These are phyloP conservation scores for Australoheros facetus DNA, from an alignment of 2,797 vertebrate species.

Conservation along the genomic window DNA sequence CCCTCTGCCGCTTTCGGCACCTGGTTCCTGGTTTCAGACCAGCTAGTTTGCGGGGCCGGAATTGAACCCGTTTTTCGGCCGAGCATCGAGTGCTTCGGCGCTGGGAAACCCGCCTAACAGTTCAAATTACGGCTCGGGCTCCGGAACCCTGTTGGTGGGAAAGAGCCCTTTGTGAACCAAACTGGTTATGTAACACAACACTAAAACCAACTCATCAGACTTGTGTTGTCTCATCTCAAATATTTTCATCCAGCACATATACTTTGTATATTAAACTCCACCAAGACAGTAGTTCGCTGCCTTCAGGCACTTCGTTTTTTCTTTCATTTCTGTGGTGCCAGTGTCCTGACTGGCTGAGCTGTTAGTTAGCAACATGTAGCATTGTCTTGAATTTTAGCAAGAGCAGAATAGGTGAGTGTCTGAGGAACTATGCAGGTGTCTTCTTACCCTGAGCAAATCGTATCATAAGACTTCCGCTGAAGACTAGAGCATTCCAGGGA, in stretches of 20 bases:
- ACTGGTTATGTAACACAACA: background rate
- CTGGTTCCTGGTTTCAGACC: no score
- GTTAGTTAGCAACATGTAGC: background rate
- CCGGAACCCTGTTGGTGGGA: no score
- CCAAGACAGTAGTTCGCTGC: accelerated
- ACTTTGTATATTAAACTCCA: background rate
- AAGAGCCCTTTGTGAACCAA: background rate
- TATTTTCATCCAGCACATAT: accelerated
- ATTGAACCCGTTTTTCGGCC: no score
- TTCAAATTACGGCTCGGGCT: no score
- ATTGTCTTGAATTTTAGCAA: background rate
- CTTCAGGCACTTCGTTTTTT: background rate
- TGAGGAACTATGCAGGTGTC: background rate
- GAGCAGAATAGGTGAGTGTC: background rate
- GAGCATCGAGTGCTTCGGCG: no score
- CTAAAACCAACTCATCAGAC: background rate
- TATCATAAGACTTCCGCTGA: background rate
- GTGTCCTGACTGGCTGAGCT: background rate
- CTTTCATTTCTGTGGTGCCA: background rate
- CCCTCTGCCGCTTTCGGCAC: no score
- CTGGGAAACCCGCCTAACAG: no score
- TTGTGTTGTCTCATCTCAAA: accelerated
- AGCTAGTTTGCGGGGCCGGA: no score
- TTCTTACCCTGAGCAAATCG: background rate
- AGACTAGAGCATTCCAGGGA: background rate